Evolutionary conservation across 2,888 invertebrate genomes (phyloP).

Genomic region (Byasa hedistus): DNA sequence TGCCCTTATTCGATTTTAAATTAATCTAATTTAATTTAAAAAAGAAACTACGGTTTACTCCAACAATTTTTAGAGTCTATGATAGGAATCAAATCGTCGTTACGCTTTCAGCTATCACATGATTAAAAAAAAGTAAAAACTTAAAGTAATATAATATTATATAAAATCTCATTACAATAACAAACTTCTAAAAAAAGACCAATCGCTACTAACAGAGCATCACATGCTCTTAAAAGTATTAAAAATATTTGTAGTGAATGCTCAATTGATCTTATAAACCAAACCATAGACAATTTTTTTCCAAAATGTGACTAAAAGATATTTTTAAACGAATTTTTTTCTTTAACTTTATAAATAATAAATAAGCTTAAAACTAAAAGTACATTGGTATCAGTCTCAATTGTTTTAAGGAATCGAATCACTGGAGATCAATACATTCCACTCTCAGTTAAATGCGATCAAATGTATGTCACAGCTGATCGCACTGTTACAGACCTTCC

Average conservation of each 20-base stretch:
- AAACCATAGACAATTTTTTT: too few relatives aligned
- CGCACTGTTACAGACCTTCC: too few relatives aligned
- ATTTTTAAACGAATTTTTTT: too few relatives aligned
- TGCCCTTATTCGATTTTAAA: slow-evolving; percentile 55
- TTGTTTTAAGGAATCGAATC: slow-evolving; percentile 17
- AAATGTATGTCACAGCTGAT: too few relatives aligned
- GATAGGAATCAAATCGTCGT: slow-evolving; percentile 66
- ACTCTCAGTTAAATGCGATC: too few relatives aligned
- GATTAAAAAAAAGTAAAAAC: slow-evolving; percentile 50
- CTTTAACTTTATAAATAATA: too few relatives aligned
- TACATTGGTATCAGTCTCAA: slow-evolving; percentile 18
- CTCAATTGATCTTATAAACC: too few relatives aligned
- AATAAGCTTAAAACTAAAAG: not conserved
- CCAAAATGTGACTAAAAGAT: too few relatives aligned
- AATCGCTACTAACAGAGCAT: slow-evolving; percentile 27
- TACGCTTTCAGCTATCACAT: slow-evolving; percentile 70
- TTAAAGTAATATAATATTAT: slow-evolving; percentile 48
- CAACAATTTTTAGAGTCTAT: slow-evolving; percentile 66
- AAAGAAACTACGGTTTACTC: slow-evolving; percentile 58
- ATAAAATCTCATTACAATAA: slow-evolving; percentile 58
- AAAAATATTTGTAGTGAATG: too few relatives aligned
- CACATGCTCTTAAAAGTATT: not conserved
- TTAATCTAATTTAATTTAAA: slow-evolving; percentile 43
- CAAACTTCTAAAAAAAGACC: slow-evolving; percentile 31
- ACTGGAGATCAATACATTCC: slow-evolving; percentile 7